A percentile compares a stretch with the other conserved stretches of the same genome.
These are phyloP conservation scores for Ceratothoa steindachneri DNA, from an alignment of 2,888 invertebrate genomes.

Conservation along the genomic window DNA sequence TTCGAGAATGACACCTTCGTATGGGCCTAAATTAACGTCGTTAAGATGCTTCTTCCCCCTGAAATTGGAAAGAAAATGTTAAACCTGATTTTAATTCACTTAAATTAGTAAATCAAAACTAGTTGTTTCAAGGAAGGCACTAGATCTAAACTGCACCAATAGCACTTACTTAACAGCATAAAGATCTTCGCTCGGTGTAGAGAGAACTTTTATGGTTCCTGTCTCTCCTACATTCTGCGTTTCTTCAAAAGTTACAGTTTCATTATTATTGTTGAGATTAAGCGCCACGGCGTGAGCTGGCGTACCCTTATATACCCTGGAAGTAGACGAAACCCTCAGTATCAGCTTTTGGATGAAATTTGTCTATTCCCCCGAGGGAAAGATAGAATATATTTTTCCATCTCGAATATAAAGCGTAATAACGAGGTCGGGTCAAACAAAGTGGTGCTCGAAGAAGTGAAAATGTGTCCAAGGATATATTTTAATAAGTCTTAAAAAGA, in stretches of 20 bases:
- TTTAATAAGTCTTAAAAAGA: too few species aligned
- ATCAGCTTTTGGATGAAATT: background rate
- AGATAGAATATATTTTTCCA: background rate
- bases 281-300: background rate
- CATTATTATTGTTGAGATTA: background rate
- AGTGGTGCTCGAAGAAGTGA: too few species aligned
- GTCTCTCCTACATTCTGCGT: background rate
- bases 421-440: too few species aligned
- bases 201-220: background rate
- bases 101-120: too few species aligned
- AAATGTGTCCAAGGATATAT: too few species aligned
- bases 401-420: too few species aligned
- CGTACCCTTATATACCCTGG: constrained; percentile 1
- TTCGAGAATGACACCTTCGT: background rate
- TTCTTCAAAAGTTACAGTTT: background rate
- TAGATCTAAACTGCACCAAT: too few species aligned
- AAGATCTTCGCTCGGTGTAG: background rate
- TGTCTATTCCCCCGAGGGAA: background rate
- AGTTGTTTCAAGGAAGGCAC: too few species aligned
- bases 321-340: too few species aligned
- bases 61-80: background rate
- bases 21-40: background rate
- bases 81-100: too few species aligned
- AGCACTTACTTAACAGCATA: background rate
- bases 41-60: background rate